Evolutionary conservation across 2,888 invertebrate species (phyloP).

Genomic region (Steinernema carpocapsae): DNA sequence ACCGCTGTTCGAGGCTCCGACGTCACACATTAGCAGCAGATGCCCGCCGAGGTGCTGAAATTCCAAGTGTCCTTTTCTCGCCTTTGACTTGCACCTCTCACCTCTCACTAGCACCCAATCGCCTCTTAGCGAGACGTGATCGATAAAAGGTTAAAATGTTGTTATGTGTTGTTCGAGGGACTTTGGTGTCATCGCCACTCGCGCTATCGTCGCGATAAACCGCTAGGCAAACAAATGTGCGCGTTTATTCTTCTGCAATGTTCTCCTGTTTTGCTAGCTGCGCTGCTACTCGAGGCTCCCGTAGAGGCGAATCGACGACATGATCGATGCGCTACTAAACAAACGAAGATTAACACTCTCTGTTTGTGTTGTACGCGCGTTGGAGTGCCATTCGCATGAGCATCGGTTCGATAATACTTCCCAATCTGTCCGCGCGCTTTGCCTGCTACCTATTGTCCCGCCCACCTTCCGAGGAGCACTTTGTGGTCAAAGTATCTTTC

Average conservation of each 20-base stretch:
- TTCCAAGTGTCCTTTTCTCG: neutral
- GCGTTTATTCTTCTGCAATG: slow-evolving; percentile 15
- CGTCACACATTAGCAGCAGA: neutral
- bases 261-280: slow-evolving; percentile 14
- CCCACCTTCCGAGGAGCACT: neutral
- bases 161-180: neutral
- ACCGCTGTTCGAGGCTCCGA: neutral
- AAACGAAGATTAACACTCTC: slow-evolving; percentile 32
- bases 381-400: slow-evolving; percentile 14
- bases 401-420: slow-evolving; percentile 21
- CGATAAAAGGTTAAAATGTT: neutral
- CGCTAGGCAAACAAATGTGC: slow-evolving; percentile 14
- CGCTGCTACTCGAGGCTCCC: slow-evolving; percentile 16
- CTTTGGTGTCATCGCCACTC: neutral
- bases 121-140: neutral
- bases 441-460: neutral
- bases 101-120: neutral
- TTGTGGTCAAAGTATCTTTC: slow-evolving; percentile 18
- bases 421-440: slow-evolving; percentile 10
- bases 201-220: neutral
- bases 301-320: slow-evolving; percentile 13
- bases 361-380: slow-evolving; percentile 31
- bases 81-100: neutral
- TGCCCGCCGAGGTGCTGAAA: neutral
- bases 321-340: slow-evolving; percentile 32